Evolutionary conservation across 2,113 vertebrate genomes (phyloP).

Genomic region (Speoplatyrhinus poulsoni): DNA sequence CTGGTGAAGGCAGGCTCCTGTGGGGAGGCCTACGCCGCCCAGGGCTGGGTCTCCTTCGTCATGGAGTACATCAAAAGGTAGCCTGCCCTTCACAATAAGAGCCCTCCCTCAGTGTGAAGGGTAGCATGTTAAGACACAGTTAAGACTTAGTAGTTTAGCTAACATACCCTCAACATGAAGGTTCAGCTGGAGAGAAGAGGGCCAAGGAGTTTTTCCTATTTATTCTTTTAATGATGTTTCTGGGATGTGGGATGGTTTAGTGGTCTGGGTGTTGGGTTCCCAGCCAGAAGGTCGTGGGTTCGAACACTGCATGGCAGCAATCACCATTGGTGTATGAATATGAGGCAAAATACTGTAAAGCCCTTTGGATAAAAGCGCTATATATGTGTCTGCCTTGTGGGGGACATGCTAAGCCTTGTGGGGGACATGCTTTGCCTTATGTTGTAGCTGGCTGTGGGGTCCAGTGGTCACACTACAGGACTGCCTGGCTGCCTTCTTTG

Average conservation of each 20-base stretch:
- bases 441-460: slow-evolving; percentile 98
- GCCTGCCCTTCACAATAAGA: not conserved
- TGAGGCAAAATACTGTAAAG: no score
- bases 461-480: slow-evolving; percentile 97
- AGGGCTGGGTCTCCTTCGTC: slow-evolving; percentile 96
- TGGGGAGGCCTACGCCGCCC: slow-evolving; percentile 92
- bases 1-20: slow-evolving; percentile 94
- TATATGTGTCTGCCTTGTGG: not conserved
- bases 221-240: no score
- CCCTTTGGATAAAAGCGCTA: no score
- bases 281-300: no score
- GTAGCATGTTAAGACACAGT: no score
- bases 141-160: no score
- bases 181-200: no score
- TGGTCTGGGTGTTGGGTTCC: not conserved
- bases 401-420: not conserved
- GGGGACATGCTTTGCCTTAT: not conserved
- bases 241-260: no score
- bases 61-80: slow-evolving; percentile 99
- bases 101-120: no score
- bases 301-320: no score
- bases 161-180: no score
- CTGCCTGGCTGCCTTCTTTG: slow-evolving; percentile 97
- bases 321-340: no score
- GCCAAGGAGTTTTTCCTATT: not conserved